These are phyloP conservation scores for Pelvicachromis taeniatus DNA, from an alignment of 2,113 vertebrate species.

Conservation along the genomic window DNA sequence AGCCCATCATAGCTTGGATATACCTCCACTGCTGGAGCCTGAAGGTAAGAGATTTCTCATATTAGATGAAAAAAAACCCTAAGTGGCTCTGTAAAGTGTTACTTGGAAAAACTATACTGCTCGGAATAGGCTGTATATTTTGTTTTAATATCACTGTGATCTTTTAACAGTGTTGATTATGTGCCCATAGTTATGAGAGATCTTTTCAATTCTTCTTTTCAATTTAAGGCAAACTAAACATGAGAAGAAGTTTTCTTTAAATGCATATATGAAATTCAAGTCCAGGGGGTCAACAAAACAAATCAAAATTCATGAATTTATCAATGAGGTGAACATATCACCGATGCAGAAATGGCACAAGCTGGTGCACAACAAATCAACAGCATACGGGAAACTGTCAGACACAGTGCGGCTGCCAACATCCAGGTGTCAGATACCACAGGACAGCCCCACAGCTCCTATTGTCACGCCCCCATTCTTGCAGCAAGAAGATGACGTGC, in stretches of 20 bases:
- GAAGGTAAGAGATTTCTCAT: constrained; percentile 74
- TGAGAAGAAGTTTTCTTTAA: fast-evolving
- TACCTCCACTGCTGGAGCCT: constrained; percentile 85
- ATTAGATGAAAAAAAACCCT: fast-evolving
- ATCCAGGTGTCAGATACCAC: not conserved
- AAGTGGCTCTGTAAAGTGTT: not conserved
- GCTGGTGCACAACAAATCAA: not conserved
- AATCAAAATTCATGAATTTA: not conserved
- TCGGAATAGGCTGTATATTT: not conserved
- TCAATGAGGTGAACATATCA: not conserved
- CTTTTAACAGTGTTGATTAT: not conserved
- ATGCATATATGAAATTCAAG: not conserved
- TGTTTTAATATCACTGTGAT: not conserved
- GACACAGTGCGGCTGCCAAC: not conserved
- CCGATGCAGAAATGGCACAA: not conserved
- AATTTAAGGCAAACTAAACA: not conserved
- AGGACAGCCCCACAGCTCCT: not conserved
- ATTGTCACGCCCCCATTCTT: fast-evolving
- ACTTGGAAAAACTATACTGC: not conserved
- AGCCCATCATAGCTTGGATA: constrained; percentile 76
- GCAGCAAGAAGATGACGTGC: fast-evolving
- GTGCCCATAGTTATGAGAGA: not conserved
- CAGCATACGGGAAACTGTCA: not conserved
- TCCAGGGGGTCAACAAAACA: not conserved
- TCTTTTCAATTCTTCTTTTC: not conserved